phyloP scores from a whole-genome alignment of 2,888 invertebrate genomes.

The Drosophila quinaria region DNA sequence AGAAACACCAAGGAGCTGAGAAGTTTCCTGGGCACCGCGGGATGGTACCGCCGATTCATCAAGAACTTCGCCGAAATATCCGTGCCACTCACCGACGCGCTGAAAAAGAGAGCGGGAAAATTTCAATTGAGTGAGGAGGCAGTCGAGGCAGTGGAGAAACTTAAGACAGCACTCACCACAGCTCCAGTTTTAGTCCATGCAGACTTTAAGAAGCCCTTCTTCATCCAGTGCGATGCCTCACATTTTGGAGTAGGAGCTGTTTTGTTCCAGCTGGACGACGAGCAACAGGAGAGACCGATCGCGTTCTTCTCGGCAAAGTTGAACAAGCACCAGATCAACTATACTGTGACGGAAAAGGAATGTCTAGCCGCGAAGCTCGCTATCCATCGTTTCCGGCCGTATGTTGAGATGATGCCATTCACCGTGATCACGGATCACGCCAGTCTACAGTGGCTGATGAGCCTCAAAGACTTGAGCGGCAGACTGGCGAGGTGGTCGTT shows the following conservation, averaged over 20 bases:
- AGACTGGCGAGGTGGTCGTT: constrained; percentile 1
- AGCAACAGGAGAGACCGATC: constrained; percentile 4
- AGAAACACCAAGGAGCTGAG: too few relatives aligned
- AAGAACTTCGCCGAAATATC: too few relatives aligned
- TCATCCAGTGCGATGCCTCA: constrained; percentile 2
- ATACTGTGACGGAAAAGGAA: constrained; percentile 10
- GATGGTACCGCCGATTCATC: too few relatives aligned
- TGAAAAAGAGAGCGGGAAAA: neutral
- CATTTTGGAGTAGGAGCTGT: neutral
- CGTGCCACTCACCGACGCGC: neutral
- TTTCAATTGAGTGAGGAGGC: neutral
- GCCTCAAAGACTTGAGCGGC: neutral
- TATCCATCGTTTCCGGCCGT: neutral
- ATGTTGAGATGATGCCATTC: neutral
- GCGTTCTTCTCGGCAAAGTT: constrained; percentile 15
- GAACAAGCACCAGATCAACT: constrained; percentile 3
- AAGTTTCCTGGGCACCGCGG: too few relatives aligned
- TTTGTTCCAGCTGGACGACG: neutral
- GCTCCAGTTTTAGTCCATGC: constrained; percentile 5
- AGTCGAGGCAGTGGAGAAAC: neutral
- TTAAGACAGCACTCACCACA: constrained; percentile 10
- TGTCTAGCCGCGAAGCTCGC: constrained; percentile 9
- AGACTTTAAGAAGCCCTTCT: constrained; percentile 1
- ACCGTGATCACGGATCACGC: constrained; percentile 3
- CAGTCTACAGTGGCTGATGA: constrained; percentile 12